Evolutionary conservation across 2,797 vertebrate species (phyloP), one percentile per base, ranked within the genome.

Genomic region (Alauda arvensis): DNA sequence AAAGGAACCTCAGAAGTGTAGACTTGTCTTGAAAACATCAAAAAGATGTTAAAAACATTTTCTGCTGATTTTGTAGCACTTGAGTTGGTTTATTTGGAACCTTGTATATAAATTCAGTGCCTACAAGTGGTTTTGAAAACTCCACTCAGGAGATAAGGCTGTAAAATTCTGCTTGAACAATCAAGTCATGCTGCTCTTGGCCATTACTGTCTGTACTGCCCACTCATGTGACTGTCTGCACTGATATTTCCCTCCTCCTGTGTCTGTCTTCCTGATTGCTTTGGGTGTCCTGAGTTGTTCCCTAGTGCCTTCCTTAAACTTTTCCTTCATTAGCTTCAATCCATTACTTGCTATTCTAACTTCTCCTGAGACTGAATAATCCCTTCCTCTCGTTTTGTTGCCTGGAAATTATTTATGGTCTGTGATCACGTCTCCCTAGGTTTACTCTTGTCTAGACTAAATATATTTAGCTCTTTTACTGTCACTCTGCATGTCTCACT

Each of bases 401-500:
- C 70, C 80, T 89, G 70, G 70, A 79, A 93, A 92, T 94, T 94
- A 94, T 94, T 95, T 94, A 91, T 94, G 91, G 90, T 25, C 86
- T 85, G 63, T 81, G 70, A 81, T 91, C 70, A 83, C 19, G 3
- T 93, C 90, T 95, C 87, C 43, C 79, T 81, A 87, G 91, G 67
- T 88, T 94, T 94, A 81, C 87, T 92, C 63, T 89, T 83, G 92
- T 94, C 93, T 95, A 93, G 92, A 93, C 92, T 90, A 92, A 92
- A 93, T 88, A 92, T 92, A 93, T 95, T 94, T 94, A 94, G 90
- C 63, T 87, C 68, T 93, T 94, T 91, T 83, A 92, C 70, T 83
- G 91, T 89, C 92, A 91, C 85, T 88, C 49, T 74, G 53, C 0
- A 4, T 82, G 63, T 72, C 79, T 88, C 76, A 62, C 78, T 75